phyloP scores from a whole-genome alignment of 2,888 invertebrate species.

The Spilarctia lutea region DNA sequence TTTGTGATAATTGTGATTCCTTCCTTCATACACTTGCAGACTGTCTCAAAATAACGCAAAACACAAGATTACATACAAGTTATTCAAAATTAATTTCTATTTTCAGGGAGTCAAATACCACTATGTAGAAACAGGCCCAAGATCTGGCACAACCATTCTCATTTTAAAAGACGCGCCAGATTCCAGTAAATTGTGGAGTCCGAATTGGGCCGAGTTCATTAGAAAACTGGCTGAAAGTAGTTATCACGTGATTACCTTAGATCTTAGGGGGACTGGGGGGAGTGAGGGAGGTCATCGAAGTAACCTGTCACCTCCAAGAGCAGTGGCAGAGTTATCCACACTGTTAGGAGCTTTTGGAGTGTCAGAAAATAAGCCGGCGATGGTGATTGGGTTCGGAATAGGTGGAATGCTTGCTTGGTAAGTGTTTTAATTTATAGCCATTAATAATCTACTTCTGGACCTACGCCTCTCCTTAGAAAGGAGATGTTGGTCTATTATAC shows the following conservation, averaged over 20 bases:
- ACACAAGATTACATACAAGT: no score
- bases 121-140: slow-evolving; percentile 80
- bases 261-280: slow-evolving; percentile 78
- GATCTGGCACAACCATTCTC: slow-evolving; percentile 68
- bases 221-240: slow-evolving; percentile 67
- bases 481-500: no score
- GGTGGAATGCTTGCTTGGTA: slow-evolving; percentile 83
- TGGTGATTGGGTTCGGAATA: slow-evolving; percentile 78
- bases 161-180: slow-evolving; percentile 81
- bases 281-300: slow-evolving; percentile 74
- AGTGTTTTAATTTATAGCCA: slow-evolving; percentile 33
- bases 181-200: slow-evolving; percentile 70
- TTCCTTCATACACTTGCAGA: no score
- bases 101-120: slow-evolving; percentile 82
- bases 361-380: slow-evolving; percentile 68
- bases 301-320: slow-evolving; percentile 74
- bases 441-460: no score
- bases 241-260: slow-evolving; percentile 75
- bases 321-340: slow-evolving; percentile 71
- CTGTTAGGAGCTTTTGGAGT: slow-evolving; percentile 74
- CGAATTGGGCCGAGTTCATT: slow-evolving; percentile 72
- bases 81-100: slow-evolving; percentile 1
- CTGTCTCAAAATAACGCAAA: no score
- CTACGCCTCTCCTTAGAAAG: no score
- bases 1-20: no score